phyloP scores from a whole-genome alignment of 2,113 vertebrate species.

The Pelusios castaneus region DNA sequence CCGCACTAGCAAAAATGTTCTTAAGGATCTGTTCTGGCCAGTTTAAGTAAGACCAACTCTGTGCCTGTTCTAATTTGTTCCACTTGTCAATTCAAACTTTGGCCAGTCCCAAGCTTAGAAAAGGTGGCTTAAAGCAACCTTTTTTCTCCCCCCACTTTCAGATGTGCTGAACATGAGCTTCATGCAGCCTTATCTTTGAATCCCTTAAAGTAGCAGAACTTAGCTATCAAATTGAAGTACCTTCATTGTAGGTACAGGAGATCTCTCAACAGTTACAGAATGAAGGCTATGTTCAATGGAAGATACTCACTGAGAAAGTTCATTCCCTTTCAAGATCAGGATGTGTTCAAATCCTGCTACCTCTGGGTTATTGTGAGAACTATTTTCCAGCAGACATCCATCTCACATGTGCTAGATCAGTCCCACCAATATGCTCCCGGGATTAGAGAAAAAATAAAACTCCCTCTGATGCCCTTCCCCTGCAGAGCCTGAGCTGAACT shows the following conservation, averaged over 20 bases:
- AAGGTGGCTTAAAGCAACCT: not conserved
- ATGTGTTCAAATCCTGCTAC: not conserved
- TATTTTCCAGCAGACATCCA: not conserved
- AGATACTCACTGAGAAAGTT: not conserved
- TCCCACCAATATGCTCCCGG: not conserved
- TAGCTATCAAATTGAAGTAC: fast-evolving
- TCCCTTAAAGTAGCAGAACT: fast-evolving
- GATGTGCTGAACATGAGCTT: not conserved
- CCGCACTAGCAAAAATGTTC: not conserved
- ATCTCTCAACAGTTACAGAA: not conserved
- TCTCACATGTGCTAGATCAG: not conserved
- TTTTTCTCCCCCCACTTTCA: too few relatives aligned
- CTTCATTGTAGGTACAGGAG: not conserved
- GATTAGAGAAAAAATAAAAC: not conserved
- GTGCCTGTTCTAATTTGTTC: not conserved
- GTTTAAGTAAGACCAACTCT: not conserved
- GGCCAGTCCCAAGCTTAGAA: too few relatives aligned
- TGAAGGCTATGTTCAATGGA: not conserved
- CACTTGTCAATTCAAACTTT: not conserved
- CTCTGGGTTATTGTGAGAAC: not conserved
- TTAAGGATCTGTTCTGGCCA: not conserved
- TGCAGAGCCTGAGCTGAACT: not conserved
- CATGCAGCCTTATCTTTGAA: not conserved
- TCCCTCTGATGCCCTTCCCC: fast-evolving
- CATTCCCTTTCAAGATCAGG: not conserved